Evolutionary conservation across 2,888 invertebrate genomes (phyloP), one percentile per base, ranked within the genome.

Genomic region (Balanococcus diminutus): DNA sequence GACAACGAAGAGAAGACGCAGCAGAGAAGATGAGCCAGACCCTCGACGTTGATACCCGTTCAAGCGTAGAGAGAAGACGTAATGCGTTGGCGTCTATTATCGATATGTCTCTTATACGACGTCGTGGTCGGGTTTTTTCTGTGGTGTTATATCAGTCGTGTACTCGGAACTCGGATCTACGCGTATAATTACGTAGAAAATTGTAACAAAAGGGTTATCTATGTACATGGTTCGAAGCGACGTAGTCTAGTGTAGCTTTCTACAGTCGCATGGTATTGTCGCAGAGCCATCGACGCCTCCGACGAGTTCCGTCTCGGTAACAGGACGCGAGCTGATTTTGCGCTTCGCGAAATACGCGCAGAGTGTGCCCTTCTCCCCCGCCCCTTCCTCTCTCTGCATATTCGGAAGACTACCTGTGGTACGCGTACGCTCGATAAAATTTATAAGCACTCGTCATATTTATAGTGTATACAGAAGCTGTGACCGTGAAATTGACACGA

Each of bases 31-130:
- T n/a, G 28, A 28, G 36, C 6, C 36, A 61, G 84, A 84, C 84
- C 84, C 84, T 84, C 84, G 72, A 67, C 84, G 84, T 72, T 61
- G 84, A 84, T 61, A 84, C n/a, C 19, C 72, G 16, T 72, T 84
- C 42, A 67, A 84, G 61, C 84, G 84, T 84, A n/a, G 28, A n/a
- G 28, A 84, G 14, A 79, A 72, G 72, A 72, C n/a, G 28, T 72
- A 19, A 79, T 16, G 75, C 75, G 75, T 79, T 36, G 75, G 75
- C 75, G 75, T 79, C 75, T 79, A 31, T 31, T 14, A 19, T 79
- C 75, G 75, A 79, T 79, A 79, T 36, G 28, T 36, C 28, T 79
- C n/a, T 32, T 19, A 19, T 19, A 9, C 75, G 22, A 61, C 8
- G 19, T 19, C 14, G 75, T 36, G 36, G 16, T 79, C 19, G 75